Evolutionary conservation across 2,797 vertebrate species (phyloP).

Genomic region (Pogoniulus pusillus): DNA sequence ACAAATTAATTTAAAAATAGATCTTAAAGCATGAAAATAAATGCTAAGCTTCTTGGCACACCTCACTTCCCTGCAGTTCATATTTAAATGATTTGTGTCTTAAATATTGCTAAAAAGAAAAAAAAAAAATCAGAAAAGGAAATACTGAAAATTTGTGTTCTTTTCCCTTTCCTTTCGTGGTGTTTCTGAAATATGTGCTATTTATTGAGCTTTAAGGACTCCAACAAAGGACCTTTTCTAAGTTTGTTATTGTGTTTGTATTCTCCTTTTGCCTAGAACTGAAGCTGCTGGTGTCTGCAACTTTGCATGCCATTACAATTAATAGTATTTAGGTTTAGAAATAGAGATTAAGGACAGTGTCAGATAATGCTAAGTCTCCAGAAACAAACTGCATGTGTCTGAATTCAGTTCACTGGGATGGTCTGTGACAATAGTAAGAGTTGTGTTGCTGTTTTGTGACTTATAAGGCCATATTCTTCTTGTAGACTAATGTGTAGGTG

Average conservation of each 20-base stretch:
- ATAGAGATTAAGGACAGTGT: neutral
- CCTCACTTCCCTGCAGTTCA: neutral
- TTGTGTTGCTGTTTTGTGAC: neutral
- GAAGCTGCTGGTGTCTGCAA: neutral
- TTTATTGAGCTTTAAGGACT: neutral
- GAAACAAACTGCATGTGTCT: neutral
- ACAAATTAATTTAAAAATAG: neutral
- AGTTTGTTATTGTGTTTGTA: neutral
- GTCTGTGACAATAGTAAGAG: neutral
- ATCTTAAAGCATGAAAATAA: neutral
- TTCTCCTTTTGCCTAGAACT: neutral
- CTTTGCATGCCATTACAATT: neutral
- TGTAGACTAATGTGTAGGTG: neutral
- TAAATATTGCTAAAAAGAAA: neutral
- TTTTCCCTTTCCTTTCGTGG: neutral
- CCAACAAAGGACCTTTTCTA: neutral
- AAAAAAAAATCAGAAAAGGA: neutral
- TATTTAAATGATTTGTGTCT: neutral
- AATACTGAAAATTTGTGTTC: neutral
- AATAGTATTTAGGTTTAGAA: neutral
- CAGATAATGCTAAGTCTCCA: neutral
- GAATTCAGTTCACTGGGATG: neutral
- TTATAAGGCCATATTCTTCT: neutral
- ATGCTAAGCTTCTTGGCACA: neutral
- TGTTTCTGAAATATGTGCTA: neutral